phyloP scores from a whole-genome alignment of 2,888 invertebrate genomes.

The Sarcophaga caerulescens region DNA sequence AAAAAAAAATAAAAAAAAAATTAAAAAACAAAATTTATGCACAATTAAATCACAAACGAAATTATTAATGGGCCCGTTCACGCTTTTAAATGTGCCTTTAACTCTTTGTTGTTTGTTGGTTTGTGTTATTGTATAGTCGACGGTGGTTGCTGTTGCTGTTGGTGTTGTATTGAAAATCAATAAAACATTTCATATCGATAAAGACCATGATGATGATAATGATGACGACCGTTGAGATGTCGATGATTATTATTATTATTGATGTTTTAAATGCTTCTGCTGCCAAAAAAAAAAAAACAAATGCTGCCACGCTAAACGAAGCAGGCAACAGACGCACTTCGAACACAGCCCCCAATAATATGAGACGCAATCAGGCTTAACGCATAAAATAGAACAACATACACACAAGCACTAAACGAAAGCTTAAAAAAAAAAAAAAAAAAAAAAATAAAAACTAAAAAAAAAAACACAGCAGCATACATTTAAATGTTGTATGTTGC shows the following conservation, averaged over 20 bases:
- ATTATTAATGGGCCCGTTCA: slow-evolving; percentile 82
- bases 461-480: slow-evolving; percentile 1
- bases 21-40: slow-evolving; percentile 80
- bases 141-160: neutral
- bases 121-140: neutral
- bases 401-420: slow-evolving; percentile 12
- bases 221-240: slow-evolving; percentile 2
- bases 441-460: neutral
- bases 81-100: slow-evolving; percentile 78
- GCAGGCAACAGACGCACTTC: slow-evolving; percentile 33
- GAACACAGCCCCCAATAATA: neutral
- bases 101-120: slow-evolving; percentile 13
- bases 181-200: slow-evolving; percentile 72
- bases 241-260: slow-evolving; percentile 65
- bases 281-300: slow-evolving; percentile 62
- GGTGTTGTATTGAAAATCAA: slow-evolving; percentile 79
- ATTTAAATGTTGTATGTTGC: slow-evolving; percentile 42
- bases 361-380: slow-evolving; percentile 33
- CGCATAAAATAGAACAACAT: slow-evolving; percentile 40
- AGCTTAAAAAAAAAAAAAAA: slow-evolving; percentile 15
- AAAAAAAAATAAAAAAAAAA: slow-evolving; percentile 76
- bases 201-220: slow-evolving; percentile 16
- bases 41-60: slow-evolving; percentile 81
- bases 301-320: slow-evolving; percentile 37
- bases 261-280: slow-evolving; percentile 68